Conservation (phyloP, 2,113 vertebrate species). For the Osmerus eperlanus region DNA sequence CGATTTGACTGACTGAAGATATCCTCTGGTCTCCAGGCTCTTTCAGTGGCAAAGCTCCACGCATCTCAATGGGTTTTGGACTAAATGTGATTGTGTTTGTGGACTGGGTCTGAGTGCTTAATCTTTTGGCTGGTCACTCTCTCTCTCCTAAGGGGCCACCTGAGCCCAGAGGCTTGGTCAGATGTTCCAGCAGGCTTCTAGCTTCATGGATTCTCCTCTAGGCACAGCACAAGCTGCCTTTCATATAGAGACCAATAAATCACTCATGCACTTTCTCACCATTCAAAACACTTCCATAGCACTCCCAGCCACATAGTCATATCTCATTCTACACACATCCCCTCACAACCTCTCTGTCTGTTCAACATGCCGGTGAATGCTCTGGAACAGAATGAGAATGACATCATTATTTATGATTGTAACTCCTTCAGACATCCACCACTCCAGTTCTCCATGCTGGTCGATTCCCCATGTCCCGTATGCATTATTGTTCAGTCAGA, state of each 20-base stretch:
- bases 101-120: neutral
- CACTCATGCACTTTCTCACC: too few species aligned
- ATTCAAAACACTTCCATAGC: too few species aligned
- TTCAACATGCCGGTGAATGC: too few species aligned
- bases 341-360: too few species aligned
- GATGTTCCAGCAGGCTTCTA: constrained; percentile 17
- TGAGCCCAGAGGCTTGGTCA: constrained; percentile 32
- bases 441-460: too few species aligned
- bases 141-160: constrained; percentile 13
- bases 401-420: too few species aligned
- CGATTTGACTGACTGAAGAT: neutral
- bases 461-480: too few species aligned
- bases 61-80: neutral
- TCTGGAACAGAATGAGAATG: too few species aligned
- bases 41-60: neutral
- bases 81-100: neutral
- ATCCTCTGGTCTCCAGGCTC: neutral
- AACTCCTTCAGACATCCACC: too few species aligned
- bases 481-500: too few species aligned
- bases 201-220: constrained; percentile 12
- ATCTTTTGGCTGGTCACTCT: neutral
- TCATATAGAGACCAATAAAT: neutral
- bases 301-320: too few species aligned
- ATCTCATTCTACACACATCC: too few species aligned
- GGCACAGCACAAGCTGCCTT: neutral